These are phyloP conservation scores for Amblyjoppa proteus DNA, from an alignment of 2,888 invertebrate species.

Conservation along the genomic window DNA sequence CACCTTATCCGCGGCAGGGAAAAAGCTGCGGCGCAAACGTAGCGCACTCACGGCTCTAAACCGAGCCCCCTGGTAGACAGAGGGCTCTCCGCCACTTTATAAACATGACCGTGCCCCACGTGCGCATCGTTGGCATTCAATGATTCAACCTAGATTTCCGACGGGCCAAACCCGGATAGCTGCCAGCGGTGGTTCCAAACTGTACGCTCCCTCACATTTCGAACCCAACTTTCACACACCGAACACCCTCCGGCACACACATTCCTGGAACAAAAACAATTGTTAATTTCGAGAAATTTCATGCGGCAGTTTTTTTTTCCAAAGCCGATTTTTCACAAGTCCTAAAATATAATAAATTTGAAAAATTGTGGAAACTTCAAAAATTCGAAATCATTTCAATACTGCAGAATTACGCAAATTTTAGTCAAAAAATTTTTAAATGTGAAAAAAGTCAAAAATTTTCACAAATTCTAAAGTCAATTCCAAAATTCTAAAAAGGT, in stretches of 20 bases:
- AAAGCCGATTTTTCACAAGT: neutral
- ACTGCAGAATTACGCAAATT: neutral
- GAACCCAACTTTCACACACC: neutral
- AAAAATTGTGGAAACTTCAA: too few relatives aligned
- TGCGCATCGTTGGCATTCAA: constrained; percentile 56
- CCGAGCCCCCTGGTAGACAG: neutral
- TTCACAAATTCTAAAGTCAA: neutral
- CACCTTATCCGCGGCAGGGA: constrained; percentile 17
- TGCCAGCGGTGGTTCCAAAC: neutral
- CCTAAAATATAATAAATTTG: neutral
- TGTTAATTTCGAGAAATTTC: neutral
- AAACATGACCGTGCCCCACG: constrained; percentile 55
- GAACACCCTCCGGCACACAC: neutral
- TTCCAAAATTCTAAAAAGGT: neutral
- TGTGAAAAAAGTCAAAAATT: neutral
- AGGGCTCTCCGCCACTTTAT: constrained; percentile 28
- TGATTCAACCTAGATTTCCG: constrained; percentile 54
- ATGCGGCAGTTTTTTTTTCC: neutral
- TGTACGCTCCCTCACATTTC: neutral
- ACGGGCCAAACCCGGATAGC: constrained; percentile 12
- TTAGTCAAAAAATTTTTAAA: neutral
- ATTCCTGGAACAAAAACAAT: neutral
- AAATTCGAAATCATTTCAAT: neutral
- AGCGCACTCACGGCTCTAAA: constrained; percentile 7
- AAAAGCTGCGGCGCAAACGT: constrained; percentile 28